A percentile compares a stretch with the other conserved stretches of the same genome.
These are phyloP conservation scores for Hippolais icterina DNA, from an alignment of 2,113 vertebrate species.

Conservation along the genomic window DNA sequence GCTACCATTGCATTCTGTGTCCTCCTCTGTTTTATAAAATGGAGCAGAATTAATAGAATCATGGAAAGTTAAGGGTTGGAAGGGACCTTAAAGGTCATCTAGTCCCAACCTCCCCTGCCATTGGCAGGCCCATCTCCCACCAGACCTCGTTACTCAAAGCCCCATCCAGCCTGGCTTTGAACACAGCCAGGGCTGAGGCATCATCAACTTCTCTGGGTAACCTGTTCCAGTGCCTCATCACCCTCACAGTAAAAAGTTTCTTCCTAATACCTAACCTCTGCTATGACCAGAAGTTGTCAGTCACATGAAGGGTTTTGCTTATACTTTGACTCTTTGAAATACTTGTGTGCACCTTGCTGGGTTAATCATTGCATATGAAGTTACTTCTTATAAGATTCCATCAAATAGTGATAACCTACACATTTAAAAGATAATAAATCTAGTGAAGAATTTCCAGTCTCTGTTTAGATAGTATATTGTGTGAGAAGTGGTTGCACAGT, in stretches of 20 bases:
- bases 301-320: not conserved
- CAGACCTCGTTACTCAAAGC: not conserved
- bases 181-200: not conserved
- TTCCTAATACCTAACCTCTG: not conserved
- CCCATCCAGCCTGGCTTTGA: not conserved
- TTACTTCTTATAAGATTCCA: not conserved
- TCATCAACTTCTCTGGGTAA: not conserved
- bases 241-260: not conserved
- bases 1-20: not conserved
- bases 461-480: not conserved
- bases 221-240: not conserved
- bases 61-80: not conserved
- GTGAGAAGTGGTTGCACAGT: not conserved
- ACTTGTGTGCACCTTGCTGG: not conserved
- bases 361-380: not conserved
- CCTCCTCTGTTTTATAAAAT: not conserved
- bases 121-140: not conserved
- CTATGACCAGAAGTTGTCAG: not conserved
- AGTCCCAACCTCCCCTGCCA: not conserved
- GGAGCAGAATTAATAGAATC: not conserved
- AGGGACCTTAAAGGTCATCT: not conserved
- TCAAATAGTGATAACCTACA: not conserved
- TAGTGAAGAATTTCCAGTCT: not conserved
- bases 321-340: not conserved
- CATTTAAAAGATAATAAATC: not conserved